Evolutionary conservation across 1,140 invertebrate genomes (phyloP), one percentile per base, ranked within the genome.

Genomic region (Aphidius gifuensis): DNA sequence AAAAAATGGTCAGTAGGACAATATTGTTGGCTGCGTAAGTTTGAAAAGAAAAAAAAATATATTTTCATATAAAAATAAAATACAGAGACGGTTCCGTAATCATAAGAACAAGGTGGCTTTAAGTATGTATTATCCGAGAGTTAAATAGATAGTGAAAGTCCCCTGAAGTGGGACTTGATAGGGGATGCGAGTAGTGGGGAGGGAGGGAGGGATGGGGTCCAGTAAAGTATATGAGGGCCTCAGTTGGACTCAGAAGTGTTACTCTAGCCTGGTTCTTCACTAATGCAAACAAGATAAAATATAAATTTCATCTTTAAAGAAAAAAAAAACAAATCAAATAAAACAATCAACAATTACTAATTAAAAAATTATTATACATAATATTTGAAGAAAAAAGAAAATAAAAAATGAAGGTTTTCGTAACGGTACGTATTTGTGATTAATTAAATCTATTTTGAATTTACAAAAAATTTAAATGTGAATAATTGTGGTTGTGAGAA

Each of bases 211-310:
- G 67, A 72, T 69, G 64, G 69, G 62, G 53, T 62, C 47, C 64
- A 68, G 71, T 80, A 78, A 80, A 77, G 78, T 81, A 81, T 81
- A 81, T 81, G 76, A 80, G 77, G 76, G 76, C 78, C 78, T 71
- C 74, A 70, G 74, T 73, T 69, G 63, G 70, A 74, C 71, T 67
- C 69, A 71, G 70, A 68, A 69, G 72, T 69, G 73, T 71, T 79
- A 79, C 75, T 80, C 77, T 75, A 75, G 74, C 77, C 72, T 76
- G 74, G 77, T 74, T 71, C 74, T 65, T 74, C 74, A 73, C 74
- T 76, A 76, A 74, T 51, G 64, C 69, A 76, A 72, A 68, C 69
- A 72, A 69, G 16, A 74, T 68, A 74, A 64, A 70, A 57, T 39
- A 21, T 6, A 57, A 40, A 57, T 9, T 45, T 44, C 21, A 58